Evolutionary conservation across 2,888 invertebrate species (phyloP).

Genomic region (Hypomecis atomaria): DNA sequence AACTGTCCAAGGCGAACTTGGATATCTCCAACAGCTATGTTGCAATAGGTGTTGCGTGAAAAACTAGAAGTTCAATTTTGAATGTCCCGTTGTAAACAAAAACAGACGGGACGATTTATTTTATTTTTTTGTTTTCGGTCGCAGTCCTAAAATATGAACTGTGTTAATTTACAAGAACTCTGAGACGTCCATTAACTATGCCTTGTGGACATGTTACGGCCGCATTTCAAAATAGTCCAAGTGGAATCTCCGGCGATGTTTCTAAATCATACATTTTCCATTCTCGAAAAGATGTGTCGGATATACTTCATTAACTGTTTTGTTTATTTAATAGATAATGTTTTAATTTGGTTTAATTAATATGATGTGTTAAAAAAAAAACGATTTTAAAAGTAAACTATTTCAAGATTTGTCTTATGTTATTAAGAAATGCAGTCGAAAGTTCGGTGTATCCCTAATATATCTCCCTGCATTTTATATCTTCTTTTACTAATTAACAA

Average conservation of each 20-base stretch:
- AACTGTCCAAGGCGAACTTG: not conserved
- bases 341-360: not conserved
- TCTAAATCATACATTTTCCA: constrained; percentile 18
- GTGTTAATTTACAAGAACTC: constrained; percentile 53
- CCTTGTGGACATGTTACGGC: constrained; percentile 66
- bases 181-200: constrained; percentile 63
- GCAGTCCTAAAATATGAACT: constrained; percentile 40
- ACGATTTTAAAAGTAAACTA: not conserved
- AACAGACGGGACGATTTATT: constrained; percentile 34
- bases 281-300: constrained; percentile 21
- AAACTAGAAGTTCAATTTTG: constrained; percentile 12
- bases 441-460: not conserved
- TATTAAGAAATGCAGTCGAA: constrained; percentile 4
- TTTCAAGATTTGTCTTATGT: not conserved
- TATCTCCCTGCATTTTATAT: not conserved
- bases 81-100: constrained; percentile 30
- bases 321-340: constrained; percentile 2
- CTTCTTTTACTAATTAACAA: constrained; percentile 21
- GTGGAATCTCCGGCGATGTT: constrained; percentile 51
- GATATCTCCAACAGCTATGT: constrained; percentile 6
- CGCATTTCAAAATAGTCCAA: constrained; percentile 64
- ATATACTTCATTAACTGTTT: constrained; percentile 26
- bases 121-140: constrained; percentile 39
- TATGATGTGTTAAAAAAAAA: not conserved
- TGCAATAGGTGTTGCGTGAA: constrained; percentile 7